These are phyloP conservation scores for Melanostoma scalare DNA, from an alignment of 2,888 invertebrate species.

Conservation along the genomic window DNA sequence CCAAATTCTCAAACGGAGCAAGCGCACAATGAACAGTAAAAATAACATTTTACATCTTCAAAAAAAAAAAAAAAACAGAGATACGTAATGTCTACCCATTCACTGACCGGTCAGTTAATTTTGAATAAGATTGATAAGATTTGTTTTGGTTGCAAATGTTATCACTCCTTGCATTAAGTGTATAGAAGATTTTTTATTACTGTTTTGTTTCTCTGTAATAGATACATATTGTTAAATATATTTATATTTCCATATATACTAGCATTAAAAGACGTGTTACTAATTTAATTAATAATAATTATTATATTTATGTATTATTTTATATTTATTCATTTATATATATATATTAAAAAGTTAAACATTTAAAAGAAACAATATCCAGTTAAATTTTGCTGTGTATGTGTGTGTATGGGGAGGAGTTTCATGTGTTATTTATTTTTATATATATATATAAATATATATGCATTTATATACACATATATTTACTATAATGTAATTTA, in stretches of 20 bases:
- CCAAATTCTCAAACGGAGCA: no score
- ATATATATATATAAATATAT: slow-evolving; percentile 40
- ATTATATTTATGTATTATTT: slow-evolving; percentile 74
- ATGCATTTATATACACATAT: slow-evolving; percentile 27
- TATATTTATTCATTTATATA: slow-evolving; percentile 69
- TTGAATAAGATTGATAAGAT: background rate
- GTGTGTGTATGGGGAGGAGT: slow-evolving; percentile 37
- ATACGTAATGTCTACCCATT: slow-evolving; percentile 23
- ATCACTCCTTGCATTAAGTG: slow-evolving; percentile 51
- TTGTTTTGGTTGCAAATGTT: slow-evolving; percentile 27
- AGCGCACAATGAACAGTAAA: no score
- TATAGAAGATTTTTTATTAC: slow-evolving; percentile 55
- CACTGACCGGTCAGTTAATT: background rate
- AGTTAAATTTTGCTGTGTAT: slow-evolving; percentile 54
- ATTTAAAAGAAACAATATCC: slow-evolving; percentile 73
- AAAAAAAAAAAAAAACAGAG: slow-evolving; percentile 3
- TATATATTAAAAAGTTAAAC: slow-evolving; percentile 72
- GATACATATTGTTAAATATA: slow-evolving; percentile 56
- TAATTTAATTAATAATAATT: slow-evolving; percentile 72
- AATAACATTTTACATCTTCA: no score
- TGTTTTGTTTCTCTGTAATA: slow-evolving; percentile 48
- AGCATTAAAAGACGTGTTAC: slow-evolving; percentile 71
- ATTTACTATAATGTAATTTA: slow-evolving; percentile 42
- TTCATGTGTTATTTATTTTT: slow-evolving; percentile 37
- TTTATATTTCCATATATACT: slow-evolving; percentile 65